Conservation (phyloP, 2,113 vertebrate genomes). For the Petrocephalus zakoni region DNA sequence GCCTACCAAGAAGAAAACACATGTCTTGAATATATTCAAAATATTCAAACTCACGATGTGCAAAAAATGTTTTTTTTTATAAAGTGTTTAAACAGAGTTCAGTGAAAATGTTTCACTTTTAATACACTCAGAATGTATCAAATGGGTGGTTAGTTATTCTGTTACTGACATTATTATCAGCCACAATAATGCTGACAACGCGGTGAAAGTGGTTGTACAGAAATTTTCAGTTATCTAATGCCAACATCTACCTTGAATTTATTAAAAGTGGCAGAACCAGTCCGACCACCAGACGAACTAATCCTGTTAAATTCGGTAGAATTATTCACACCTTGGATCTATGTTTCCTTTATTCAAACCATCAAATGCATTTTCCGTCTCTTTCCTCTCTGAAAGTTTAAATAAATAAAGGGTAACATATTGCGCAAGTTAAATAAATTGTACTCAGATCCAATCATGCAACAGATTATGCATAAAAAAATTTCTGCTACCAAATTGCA, state of each 20-base stretch:
- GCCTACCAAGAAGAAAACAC: background rate
- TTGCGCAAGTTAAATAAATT: background rate
- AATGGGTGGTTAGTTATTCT: background rate
- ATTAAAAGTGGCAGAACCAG: background rate
- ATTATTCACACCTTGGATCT: background rate
- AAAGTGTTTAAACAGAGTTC: background rate
- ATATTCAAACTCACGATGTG: background rate
- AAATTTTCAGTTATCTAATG: background rate
- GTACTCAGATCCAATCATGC: background rate
- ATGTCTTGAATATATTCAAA: background rate
- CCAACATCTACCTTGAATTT: background rate
- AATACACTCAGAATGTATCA: background rate
- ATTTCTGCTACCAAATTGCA: background rate
- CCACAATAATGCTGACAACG: background rate
- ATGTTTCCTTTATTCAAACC: background rate
- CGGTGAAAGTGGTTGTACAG: background rate
- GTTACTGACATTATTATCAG: background rate
- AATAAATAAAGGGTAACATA: background rate
- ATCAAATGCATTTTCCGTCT: background rate
- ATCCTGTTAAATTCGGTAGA: background rate
- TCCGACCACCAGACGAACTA: background rate
- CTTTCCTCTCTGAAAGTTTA: background rate
- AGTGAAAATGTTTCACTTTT: background rate
- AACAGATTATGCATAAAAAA: background rate
- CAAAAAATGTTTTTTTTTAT: background rate